Evolutionary conservation across 1,140 invertebrate genomes (phyloP).

Genomic region (Drosophila hydei): DNA sequence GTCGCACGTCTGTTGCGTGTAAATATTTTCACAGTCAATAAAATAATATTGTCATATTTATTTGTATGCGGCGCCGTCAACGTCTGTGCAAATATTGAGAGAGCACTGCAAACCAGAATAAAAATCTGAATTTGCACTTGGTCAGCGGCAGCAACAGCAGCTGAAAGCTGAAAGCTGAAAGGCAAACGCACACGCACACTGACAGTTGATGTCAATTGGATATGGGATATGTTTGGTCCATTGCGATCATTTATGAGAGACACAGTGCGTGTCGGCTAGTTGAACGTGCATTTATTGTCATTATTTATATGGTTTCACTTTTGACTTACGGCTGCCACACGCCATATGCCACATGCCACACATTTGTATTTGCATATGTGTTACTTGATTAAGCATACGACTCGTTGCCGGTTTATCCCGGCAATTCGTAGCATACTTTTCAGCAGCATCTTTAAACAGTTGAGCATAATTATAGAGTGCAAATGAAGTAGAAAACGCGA

Average conservation of each 20-base stretch:
- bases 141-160: conserved; percentile 33
- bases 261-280: conserved; percentile 59
- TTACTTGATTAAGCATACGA: conserved; percentile 64
- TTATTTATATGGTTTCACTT: conserved; percentile 48
- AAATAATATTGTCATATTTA: conserved; percentile 82
- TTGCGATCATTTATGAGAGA: conserved; percentile 53
- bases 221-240: not conserved
- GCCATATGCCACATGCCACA: conserved; percentile 1
- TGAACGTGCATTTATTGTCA: conserved; percentile 53
- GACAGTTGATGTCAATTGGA: conserved; percentile 11
- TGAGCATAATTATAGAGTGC: conserved; percentile 43
- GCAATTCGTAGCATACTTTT: conserved; percentile 30
- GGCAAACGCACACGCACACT: conserved; percentile 30
- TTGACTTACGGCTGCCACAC: conserved; percentile 7
- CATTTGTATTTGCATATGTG: conserved; percentile 21
- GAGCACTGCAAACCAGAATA: conserved; percentile 67
- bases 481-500: conserved; percentile 70
- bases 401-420: conserved; percentile 5
- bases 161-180: conserved; percentile 24
- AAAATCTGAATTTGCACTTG: conserved; percentile 66
- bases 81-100: conserved; percentile 72
- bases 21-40: conserved; percentile 82
- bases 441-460: conserved; percentile 4
- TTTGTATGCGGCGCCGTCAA: conserved; percentile 40
- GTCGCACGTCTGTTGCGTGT: conserved; percentile 63